These are phyloP conservation scores for Hydra vulgaris DNA, from an alignment of 30 jellyfish, hydroid and myxozoan species.

Conservation along the genomic window DNA sequence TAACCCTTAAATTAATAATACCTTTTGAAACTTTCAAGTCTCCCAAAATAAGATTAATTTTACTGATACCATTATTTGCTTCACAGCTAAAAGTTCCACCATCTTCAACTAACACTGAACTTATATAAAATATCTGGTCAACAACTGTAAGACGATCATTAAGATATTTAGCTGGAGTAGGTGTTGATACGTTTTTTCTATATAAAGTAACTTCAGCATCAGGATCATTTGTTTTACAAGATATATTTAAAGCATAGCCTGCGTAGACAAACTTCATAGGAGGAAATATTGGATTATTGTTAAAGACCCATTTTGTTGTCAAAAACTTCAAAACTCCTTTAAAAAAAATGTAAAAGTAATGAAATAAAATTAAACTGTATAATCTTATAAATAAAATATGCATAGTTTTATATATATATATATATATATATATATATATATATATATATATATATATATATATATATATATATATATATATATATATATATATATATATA, in stretches of 20 bases:
- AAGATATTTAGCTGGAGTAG: not conserved
- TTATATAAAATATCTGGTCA: not conserved
- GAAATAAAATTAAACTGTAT: not conserved
- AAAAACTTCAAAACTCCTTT: not conserved
- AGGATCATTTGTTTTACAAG: conserved; percentile 15
- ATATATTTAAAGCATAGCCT: not conserved
- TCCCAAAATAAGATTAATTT: conserved; percentile 10
- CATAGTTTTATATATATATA: too few species aligned
- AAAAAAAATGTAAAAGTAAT: too few species aligned
- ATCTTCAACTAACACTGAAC: not conserved
- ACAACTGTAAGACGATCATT: conserved; percentile 2
- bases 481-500: too few species aligned
- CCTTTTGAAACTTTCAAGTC: not conserved
- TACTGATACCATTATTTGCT: not conserved
- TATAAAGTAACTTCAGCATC: conserved; percentile 13
- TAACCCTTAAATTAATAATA: not conserved
- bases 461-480: too few species aligned
- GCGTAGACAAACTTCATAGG: not conserved
- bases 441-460: too few species aligned
- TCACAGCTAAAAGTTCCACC: not conserved
- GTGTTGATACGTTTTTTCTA: not conserved
- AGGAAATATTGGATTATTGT: not conserved
- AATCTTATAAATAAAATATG: not conserved
- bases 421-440: too few species aligned
- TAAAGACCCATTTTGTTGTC: not conserved